These are phyloP conservation scores for Linnaemya tessellans DNA, from an alignment of 2,888 invertebrate species.

Conservation along the genomic window DNA sequence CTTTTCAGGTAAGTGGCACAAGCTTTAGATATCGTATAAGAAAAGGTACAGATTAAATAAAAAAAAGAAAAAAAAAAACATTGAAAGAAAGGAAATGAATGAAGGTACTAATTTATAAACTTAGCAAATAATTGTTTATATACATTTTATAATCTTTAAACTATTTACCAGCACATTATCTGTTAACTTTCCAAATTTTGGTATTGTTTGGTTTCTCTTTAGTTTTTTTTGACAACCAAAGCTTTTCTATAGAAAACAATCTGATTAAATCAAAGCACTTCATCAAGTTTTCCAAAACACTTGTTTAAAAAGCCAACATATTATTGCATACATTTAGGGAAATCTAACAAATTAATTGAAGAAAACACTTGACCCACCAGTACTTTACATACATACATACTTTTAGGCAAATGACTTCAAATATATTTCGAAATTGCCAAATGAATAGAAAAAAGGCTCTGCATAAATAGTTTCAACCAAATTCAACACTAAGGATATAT, in stretches of 20 bases:
- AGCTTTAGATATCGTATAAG: neutral
- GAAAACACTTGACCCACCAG: constrained; percentile 17
- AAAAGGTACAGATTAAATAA: constrained; percentile 12
- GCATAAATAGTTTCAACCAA: constrained; percentile 38
- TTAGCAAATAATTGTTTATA: too few relatives aligned
- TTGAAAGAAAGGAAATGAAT: too few relatives aligned
- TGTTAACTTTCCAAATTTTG: neutral
- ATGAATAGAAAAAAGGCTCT: constrained; percentile 40
- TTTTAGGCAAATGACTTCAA: constrained; percentile 50
- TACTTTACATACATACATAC: constrained; percentile 14
- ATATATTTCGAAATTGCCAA: constrained; percentile 37
- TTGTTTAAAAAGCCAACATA: constrained; percentile 17
- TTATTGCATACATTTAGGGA: constrained; percentile 38
- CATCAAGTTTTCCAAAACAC: constrained; percentile 27
- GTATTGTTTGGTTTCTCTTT: neutral
- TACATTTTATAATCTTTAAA: neutral
- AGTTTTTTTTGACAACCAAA: neutral
- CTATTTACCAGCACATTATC: neutral
- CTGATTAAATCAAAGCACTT: constrained; percentile 38
- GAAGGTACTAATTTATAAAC: too few relatives aligned
- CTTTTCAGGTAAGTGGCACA: constrained; percentile 35
- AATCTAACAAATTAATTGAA: constrained; percentile 19
- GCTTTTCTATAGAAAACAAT: constrained; percentile 8
- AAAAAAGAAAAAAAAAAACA: too few relatives aligned
- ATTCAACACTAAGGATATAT: neutral